Evolutionary conservation across 2,797 vertebrate species (phyloP).

Genomic region (Takifugu rubripes): DNA sequence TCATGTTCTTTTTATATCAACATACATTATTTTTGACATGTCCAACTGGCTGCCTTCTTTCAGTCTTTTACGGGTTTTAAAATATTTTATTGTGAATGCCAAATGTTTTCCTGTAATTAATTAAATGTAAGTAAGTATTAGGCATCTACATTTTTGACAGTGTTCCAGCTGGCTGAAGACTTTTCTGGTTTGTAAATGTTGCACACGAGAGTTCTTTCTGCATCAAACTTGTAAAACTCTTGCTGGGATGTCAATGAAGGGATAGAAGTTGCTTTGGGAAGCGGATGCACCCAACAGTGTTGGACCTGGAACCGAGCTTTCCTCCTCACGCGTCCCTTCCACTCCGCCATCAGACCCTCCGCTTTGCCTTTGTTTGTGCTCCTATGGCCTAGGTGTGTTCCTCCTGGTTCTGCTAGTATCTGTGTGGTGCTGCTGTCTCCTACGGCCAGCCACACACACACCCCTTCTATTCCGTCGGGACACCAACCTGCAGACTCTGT

Average conservation of each 20-base stretch:
- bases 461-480: conserved; percentile 91
- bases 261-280: conserved; percentile 24
- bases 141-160: background rate
- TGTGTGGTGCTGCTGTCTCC: conserved; percentile 86
- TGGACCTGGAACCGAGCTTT: conserved; percentile 34
- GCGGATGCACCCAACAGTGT: conserved; percentile 20
- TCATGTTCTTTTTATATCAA: no score
- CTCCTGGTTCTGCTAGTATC: conserved; percentile 84
- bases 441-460: conserved; percentile 90
- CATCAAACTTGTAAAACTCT: conserved; percentile 11
- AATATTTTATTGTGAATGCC: no score
- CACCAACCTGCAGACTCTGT: conserved; percentile 94
- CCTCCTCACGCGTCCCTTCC: conserved; percentile 17
- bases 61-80: no score
- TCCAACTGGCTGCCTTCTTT: no score
- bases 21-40: no score
- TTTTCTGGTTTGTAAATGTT: background rate
- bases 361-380: conserved; percentile 30
- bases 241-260: background rate
- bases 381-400: conserved; percentile 80
- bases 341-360: conserved; percentile 27
- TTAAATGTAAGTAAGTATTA: no score
- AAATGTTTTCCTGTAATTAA: no score
- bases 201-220: conserved; percentile 10
- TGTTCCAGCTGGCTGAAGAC: background rate